Percentiles rank a stretch among this genome's conserved stretches.
phyloP scores from a whole-genome alignment of 2,797 vertebrate genomes.

The Taeniopygia guttata region DNA sequence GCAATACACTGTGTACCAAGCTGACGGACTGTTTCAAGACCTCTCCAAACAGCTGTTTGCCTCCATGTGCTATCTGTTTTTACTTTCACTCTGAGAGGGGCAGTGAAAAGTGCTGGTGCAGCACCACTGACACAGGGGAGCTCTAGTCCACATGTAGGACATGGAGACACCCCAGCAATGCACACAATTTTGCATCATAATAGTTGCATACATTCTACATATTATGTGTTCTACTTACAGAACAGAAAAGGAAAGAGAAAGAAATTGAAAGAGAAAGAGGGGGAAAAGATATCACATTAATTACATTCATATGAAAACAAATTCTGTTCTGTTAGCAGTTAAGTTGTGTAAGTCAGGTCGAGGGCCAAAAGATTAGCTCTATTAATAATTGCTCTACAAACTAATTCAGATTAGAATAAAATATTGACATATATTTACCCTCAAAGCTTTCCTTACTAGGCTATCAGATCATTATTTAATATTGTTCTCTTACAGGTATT shows the following conservation, averaged over 20 bases:
- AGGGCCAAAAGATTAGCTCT: background rate
- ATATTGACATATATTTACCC: background rate
- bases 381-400: background rate
- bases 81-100: background rate
- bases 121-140: background rate
- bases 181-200: background rate
- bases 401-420: background rate
- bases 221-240: background rate
- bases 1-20: background rate
- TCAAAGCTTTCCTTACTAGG: background rate
- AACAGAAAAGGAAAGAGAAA: background rate
- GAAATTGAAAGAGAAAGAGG: background rate
- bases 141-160: rapidly evolving
- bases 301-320: background rate
- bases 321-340: background rate
- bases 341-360: background rate
- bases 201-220: background rate
- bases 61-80: background rate
- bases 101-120: background rate
- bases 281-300: background rate
- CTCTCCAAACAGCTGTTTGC: background rate
- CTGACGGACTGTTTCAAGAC: background rate
- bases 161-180: background rate
- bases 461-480: background rate
- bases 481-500: background rate